Base-by-base conservation (phyloP, 2,113 vertebrate genomes). In the Rutilus rutilus region DNA sequence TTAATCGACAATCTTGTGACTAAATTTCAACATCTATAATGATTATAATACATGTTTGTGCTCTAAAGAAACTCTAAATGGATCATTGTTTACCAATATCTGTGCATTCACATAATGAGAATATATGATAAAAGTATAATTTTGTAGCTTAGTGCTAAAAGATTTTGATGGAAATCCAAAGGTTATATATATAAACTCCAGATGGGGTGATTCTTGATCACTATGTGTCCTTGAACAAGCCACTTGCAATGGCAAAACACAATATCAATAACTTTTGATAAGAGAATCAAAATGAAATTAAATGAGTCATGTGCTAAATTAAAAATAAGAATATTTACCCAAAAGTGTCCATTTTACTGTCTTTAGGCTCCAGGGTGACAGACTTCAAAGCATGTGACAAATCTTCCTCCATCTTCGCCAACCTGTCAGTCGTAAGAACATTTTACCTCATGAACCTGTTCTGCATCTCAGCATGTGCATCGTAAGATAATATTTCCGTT, bases 261-360 rank as follows among this genome's bases (percentile, higher is more conserved):
- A 30, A 21, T 54, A 57, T 19, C 14, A 19, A 23, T 57, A 11
- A 23, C 0, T 42, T 10, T 50, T 4, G 25, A 45, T 60, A 10
- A 75, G 12, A 6, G 60, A 17, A 2, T 33, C 3, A 33, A 33
- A 33, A 33, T 33, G 3, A 33, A 33, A 33, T 33, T 33, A 33
- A 33, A 33, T 33, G 33, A 33, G 0, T 33, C 12, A 33, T 17
- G 33, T 30, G 6, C 10, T 21, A 23, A 45, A 12, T 30, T 30
- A 64, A 71, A 8, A 33, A 17, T 10, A n/a, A 36, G 23, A 21
- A 59, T 4, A 81, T 82, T 11, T 33, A 95, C 95, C 95, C 94
- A 91, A 95, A 93, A 36, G 87, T 83, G 9, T 92, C 85, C 4
- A 5, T 71, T 1, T 54, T 78, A 62, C 5, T 3, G 74, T 50